Evolutionary conservation across 2,113 vertebrate species (phyloP), one percentile per base, ranked within the genome.

Genomic region (Colossoma macropomum): DNA sequence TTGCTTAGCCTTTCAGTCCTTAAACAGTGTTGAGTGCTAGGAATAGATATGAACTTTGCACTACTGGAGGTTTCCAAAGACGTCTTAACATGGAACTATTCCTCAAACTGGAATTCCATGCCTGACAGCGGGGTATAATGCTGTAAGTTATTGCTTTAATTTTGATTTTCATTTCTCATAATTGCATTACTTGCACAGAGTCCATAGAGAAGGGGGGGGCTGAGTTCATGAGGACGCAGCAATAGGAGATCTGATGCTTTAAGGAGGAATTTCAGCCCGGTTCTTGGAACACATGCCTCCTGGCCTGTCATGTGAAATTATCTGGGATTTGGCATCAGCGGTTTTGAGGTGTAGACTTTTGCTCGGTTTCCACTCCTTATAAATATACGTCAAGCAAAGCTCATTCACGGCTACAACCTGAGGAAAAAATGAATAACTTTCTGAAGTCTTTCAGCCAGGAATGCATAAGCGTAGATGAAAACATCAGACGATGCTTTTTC

Each of bases 131-230:
- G 69, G 79, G 84, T 74, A 78, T 84, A 79, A 82, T 38, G 52
- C 84, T 87, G 89, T 89, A 89, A 90, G 84, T 91, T 92, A 89
- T 89, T 88, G 88, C 87, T 93, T 92, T 92, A 93, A 92, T 93
- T 87, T 87, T 88, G 86, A 89, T 91, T 93, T 93, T 91, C 88
- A 87, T 89, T 89, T 91, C 88, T 92, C 85, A 88, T 90, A 90
- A 90, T 84, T 91, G 84, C 86, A 88, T 88, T 86, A 90, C 85
- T 86, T 74, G 70, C 71, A 32, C 45, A n/a, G 23, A 34, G 59
- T 75, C 78, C 50, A 4, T 30, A 13, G 59, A 28, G 48, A 65
- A 68, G 56, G 38, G 32, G n/a, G 27, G 28, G n/a, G 50, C 71
- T 77, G 38, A 30, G 65, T 79, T 34, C 86, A 84, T 21, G 82